These are phyloP conservation scores for Ernsta delagoae DNA, from an alignment of 2,888 invertebrate species.

Conservation along the genomic window DNA sequence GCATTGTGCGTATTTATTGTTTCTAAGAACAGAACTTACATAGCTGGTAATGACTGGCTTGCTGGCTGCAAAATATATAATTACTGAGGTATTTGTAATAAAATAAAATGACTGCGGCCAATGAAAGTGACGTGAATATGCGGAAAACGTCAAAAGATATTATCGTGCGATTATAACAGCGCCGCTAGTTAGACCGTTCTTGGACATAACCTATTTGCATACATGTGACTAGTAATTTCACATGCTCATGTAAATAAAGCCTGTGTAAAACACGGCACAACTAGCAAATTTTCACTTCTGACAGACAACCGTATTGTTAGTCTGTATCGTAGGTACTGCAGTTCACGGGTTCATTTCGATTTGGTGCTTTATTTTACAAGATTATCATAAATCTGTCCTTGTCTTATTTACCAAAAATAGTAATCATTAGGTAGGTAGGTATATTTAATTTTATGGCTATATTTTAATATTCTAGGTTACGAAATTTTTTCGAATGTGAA, in stretches of 20 bases:
- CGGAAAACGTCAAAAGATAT: constrained; percentile 34
- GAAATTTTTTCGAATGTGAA: too few species aligned
- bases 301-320: constrained; percentile 5
- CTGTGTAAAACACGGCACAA: constrained; percentile 22
- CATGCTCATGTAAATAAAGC: constrained; percentile 31
- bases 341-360: background rate
- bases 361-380: background rate
- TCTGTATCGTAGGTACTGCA: background rate
- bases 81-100: constrained; percentile 11
- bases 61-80: constrained; percentile 25
- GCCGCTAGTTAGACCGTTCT: constrained; percentile 29
- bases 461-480: too few species aligned
- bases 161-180: constrained; percentile 28
- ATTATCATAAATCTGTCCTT: too few species aligned
- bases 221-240: constrained; percentile 34
- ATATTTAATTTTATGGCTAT: too few species aligned
- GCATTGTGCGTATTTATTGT: constrained; percentile 35
- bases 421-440: too few species aligned
- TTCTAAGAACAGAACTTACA: constrained; percentile 18
- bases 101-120: constrained; percentile 22
- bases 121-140: constrained; percentile 34
- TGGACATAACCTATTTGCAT: constrained; percentile 31
- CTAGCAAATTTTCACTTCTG: constrained; percentile 29
- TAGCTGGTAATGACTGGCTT: constrained; percentile 23
- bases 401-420: too few species aligned